Conservation (phyloP, 2,888 invertebrate species). For the Eulithis prunata region DNA sequence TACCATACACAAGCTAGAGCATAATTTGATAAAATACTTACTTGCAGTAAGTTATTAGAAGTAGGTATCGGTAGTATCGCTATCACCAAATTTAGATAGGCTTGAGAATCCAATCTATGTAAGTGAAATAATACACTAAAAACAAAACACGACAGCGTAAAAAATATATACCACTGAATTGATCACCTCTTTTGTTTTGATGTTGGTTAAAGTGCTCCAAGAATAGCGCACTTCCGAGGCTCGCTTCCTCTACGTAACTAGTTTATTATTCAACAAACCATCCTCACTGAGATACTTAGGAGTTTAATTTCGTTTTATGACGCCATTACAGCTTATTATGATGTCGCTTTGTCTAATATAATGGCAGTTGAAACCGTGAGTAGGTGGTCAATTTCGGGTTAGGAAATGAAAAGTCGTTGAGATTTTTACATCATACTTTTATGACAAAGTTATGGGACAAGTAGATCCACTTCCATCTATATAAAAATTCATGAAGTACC, state of each 20-base stretch:
- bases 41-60: no score
- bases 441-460: no score
- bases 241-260: slow-evolving; percentile 29
- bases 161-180: background rate
- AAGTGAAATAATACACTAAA: no score
- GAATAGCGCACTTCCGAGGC: slow-evolving; percentile 26
- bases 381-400: slow-evolving; percentile 21
- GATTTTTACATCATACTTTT: background rate
- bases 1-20: no score
- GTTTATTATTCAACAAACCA: slow-evolving; percentile 34
- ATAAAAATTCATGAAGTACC: no score
- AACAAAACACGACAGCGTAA: no score
- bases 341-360: slow-evolving; percentile 37
- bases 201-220: slow-evolving; percentile 5
- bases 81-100: no score
- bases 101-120: no score
- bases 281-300: slow-evolving; percentile 27
- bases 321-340: slow-evolving; percentile 36
- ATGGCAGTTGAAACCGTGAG: slow-evolving; percentile 26
- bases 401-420: slow-evolving; percentile 16
- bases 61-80: no score
- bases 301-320: slow-evolving; percentile 41
- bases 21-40: no score
- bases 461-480: no score
- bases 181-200: background rate